phyloP scores from a whole-genome alignment of 2,113 vertebrate genomes.

The Proterorhinus semilunaris region DNA sequence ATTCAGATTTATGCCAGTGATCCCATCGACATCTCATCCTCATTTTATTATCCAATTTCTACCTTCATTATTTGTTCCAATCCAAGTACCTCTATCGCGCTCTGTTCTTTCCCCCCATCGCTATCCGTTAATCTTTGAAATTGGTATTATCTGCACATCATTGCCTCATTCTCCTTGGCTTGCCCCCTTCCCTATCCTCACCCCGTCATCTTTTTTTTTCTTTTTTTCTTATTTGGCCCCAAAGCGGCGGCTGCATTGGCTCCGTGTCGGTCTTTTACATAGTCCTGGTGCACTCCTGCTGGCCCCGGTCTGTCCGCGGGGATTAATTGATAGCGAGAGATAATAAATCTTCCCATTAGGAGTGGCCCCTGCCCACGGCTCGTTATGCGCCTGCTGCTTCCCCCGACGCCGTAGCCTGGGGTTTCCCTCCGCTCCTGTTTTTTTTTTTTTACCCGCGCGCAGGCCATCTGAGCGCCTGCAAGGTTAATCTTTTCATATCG shows the following conservation, averaged over 20 bases:
- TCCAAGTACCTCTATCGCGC: neutral
- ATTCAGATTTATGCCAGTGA: conserved; percentile 30
- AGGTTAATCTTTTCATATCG: conserved; percentile 78
- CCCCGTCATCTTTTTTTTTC: conserved; percentile 21
- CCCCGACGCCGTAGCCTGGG: conserved; percentile 65
- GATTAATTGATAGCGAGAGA: conserved; percentile 78
- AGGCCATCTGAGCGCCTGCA: conserved; percentile 65
- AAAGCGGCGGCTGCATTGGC: conserved; percentile 7
- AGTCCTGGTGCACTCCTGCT: conserved; percentile 57
- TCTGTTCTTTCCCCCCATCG: neutral
- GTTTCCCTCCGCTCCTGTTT: conserved; percentile 36
- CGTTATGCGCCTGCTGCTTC: conserved; percentile 76
- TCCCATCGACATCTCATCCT: conserved; percentile 10
- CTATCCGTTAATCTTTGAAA: conserved; percentile 10
- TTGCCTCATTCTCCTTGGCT: conserved; percentile 21
- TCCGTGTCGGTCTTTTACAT: conserved; percentile 54
- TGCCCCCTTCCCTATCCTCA: conserved; percentile 17
- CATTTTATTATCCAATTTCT: conserved; percentile 21
- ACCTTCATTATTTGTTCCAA: conserved; percentile 6
- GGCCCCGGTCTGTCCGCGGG: conserved; percentile 61
- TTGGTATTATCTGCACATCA: conserved; percentile 27
- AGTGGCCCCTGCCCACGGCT: conserved; percentile 70
- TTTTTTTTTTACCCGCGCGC: conserved; percentile 61
- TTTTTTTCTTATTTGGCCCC: conserved; percentile 26
- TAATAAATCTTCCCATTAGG: conserved; percentile 74